Conservation (phyloP, 2,888 invertebrate genomes). For the Ceratothoa steindachneri region DNA sequence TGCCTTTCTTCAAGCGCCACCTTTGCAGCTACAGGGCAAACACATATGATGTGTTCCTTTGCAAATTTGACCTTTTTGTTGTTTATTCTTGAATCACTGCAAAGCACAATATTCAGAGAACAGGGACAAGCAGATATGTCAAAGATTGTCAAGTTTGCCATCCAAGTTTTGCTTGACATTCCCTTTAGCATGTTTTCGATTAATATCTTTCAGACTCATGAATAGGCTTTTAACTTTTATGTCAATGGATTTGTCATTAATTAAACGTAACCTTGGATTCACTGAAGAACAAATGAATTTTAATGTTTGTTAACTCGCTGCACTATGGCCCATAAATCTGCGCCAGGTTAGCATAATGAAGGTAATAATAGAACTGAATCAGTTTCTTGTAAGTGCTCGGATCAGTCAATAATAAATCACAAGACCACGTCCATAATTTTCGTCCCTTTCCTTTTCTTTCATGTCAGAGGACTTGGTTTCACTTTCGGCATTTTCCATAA, state of each 20-base stretch:
- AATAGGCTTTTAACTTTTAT: conserved; percentile 1
- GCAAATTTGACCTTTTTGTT: neutral
- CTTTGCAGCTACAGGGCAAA: conserved; percentile 1
- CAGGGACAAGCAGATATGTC: conserved; percentile 2
- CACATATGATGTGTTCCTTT: neutral
- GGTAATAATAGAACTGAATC: neutral
- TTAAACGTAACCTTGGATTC: neutral
- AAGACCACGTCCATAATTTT: neutral
- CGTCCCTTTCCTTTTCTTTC: neutral
- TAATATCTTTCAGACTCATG: neutral
- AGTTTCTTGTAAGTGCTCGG: neutral
- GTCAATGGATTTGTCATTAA: conserved; percentile 3
- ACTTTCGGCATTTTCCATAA: neutral
- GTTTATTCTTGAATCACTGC: neutral
- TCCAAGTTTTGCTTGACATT: neutral
- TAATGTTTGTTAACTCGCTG: neutral
- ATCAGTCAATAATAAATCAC: neutral
- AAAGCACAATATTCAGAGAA: neutral
- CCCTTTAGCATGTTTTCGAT: neutral
- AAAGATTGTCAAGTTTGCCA: neutral
- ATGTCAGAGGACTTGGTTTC: neutral
- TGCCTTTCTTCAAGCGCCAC: neutral
- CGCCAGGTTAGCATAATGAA: neutral
- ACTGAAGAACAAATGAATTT: neutral
- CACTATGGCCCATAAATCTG: neutral